Percentiles rank a stretch among this genome's conserved stretches.
These are phyloP conservation scores for Tangara arthus DNA, from an alignment of 2,797 vertebrate species.

Conservation along the genomic window DNA sequence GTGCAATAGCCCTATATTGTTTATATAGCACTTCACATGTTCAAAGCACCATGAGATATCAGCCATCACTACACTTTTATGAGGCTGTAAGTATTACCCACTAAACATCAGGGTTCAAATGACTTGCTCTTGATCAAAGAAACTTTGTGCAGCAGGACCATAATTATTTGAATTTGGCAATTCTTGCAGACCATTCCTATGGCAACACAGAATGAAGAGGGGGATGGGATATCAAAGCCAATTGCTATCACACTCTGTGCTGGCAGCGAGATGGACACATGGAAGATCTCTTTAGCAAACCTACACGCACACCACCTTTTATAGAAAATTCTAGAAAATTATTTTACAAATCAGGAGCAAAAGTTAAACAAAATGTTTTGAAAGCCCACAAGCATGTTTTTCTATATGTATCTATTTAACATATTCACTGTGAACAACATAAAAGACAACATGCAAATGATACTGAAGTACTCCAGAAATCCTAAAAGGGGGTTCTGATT, in stretches of 20 bases:
- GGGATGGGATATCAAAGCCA: neutral
- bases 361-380: neutral
- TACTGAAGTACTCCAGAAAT: neutral
- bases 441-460: neutral
- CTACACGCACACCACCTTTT: neutral
- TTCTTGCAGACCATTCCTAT: neutral
- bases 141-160: constrained; percentile 7
- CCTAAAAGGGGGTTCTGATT: neutral
- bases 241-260: neutral
- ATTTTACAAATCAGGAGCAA: neutral
- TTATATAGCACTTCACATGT: constrained; percentile 55
- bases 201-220: neutral
- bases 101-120: constrained; percentile 49
- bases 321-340: neutral
- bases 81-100: constrained; percentile 48
- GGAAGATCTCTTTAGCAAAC: neutral
- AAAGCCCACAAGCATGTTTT: neutral
- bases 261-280: accelerated
- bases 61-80: constrained; percentile 46
- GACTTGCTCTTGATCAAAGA: constrained; percentile 48
- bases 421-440: neutral
- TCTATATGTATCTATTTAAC: neutral
- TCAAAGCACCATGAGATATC: constrained; percentile 59
- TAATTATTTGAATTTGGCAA: constrained; percentile 44
- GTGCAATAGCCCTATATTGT: constrained; percentile 37